A percentile compares a stretch with the other conserved stretches of the same genome.
phyloP scores from a whole-genome alignment of 2,888 invertebrate species.

The Lutraria lutraria region DNA sequence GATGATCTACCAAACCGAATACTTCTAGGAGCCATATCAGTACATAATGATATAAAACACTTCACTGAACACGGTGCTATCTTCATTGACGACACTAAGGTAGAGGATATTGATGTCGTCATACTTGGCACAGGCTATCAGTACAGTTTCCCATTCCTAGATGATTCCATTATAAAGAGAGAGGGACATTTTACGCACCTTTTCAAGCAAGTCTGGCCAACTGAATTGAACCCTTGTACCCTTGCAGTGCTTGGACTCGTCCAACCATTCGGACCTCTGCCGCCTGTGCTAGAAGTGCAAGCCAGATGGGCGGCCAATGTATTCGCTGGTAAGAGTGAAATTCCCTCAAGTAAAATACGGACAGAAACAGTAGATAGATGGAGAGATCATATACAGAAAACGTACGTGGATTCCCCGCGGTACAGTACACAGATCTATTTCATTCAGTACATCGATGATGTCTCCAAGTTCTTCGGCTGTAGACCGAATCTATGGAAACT shows the following conservation, averaged over 20 bases:
- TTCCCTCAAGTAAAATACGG: slow-evolving; percentile 64
- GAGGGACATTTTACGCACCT: slow-evolving; percentile 71
- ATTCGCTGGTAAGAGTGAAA: slow-evolving; percentile 64
- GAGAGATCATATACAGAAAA: slow-evolving; percentile 65
- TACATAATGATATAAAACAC: slow-evolving; percentile 66
- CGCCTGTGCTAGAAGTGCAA: slow-evolving; percentile 75
- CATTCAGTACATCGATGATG: slow-evolving; percentile 72
- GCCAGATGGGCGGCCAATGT: slow-evolving; percentile 72
- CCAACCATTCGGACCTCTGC: slow-evolving; percentile 75
- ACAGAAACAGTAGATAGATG: slow-evolving; percentile 63
- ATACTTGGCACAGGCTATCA: slow-evolving; percentile 73
- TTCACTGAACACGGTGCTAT: slow-evolving; percentile 71
- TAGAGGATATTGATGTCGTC: slow-evolving; percentile 72
- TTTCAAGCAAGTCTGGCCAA: slow-evolving; percentile 73
- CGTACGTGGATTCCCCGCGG: slow-evolving; percentile 72
- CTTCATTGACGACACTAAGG: slow-evolving; percentile 69
- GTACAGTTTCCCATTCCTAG: slow-evolving; percentile 75
- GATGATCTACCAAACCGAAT: slow-evolving; percentile 77
- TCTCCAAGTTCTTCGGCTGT: slow-evolving; percentile 71
- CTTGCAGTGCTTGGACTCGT: slow-evolving; percentile 76
- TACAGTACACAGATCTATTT: slow-evolving; percentile 75
- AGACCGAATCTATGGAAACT: slow-evolving; percentile 70
- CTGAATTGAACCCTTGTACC: slow-evolving; percentile 64
- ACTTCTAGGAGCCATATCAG: slow-evolving; percentile 65
- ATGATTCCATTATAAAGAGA: slow-evolving; percentile 64